Evolutionary conservation across 2,888 invertebrate species (phyloP).

Genomic region (Tenthredo mesomela): DNA sequence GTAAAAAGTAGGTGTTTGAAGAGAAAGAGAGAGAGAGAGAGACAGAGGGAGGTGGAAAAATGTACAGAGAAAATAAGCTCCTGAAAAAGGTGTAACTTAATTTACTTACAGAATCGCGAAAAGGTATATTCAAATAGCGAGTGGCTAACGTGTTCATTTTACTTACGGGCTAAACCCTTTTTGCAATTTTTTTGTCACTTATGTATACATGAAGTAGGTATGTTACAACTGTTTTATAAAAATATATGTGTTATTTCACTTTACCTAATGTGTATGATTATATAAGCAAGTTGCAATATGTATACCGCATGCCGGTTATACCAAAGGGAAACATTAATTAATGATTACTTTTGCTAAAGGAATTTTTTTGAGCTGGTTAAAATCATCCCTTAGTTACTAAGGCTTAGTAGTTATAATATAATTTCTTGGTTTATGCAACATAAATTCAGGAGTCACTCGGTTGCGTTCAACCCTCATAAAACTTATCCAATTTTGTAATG

Average conservation of each 20-base stretch:
- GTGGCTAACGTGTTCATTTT: background rate
- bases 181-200: background rate
- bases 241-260: background rate
- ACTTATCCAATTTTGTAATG: background rate
- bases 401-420: background rate
- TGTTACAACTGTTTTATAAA: background rate
- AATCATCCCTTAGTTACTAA: too few species aligned
- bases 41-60: background rate
- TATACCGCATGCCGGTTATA: too few species aligned
- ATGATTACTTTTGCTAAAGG: background rate
- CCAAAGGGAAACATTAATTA: too few species aligned
- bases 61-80: background rate
- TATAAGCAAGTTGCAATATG: too few species aligned
- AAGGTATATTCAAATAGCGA: background rate
- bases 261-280: background rate
- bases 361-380: background rate
- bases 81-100: background rate
- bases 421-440: background rate
- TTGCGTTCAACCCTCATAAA: too few species aligned
- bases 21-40: background rate
- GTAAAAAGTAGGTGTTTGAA: background rate
- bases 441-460: background rate
- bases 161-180: background rate
- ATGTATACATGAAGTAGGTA: background rate
- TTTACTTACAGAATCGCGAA: slow-evolving; percentile 7